Conservation (phyloP, 2,888 invertebrate genomes). For the Acanthosepion pharaonis region DNA sequence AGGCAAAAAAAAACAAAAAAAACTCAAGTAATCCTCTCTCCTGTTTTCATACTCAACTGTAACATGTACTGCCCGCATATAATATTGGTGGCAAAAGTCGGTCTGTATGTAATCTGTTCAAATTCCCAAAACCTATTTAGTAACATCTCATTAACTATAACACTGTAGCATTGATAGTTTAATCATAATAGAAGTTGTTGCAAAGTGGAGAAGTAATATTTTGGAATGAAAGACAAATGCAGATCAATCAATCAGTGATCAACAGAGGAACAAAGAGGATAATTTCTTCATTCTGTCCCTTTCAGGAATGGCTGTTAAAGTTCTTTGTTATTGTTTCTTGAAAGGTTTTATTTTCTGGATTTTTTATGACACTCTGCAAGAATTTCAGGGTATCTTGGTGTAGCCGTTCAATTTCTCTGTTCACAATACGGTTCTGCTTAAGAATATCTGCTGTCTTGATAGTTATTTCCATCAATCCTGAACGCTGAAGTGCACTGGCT, state of each 20-base stretch:
- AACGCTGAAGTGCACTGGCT: conserved; percentile 60
- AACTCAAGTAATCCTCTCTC: no score
- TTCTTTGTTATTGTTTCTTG: conserved; percentile 34
- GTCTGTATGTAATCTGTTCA: neutral
- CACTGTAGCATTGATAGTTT: no score
- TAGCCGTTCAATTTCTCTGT: conserved; percentile 79
- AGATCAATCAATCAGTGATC: neutral
- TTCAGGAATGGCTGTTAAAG: conserved; percentile 13
- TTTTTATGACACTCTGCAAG: conserved; percentile 79
- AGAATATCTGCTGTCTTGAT: conserved; percentile 80
- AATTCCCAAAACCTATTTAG: neutral
- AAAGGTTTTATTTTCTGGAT: conserved; percentile 70
- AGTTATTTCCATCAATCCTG: conserved; percentile 79
- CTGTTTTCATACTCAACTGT: no score
- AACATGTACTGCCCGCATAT: no score
- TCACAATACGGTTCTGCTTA: conserved; percentile 80
- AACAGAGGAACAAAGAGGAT: neutral
- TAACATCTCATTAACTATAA: no score
- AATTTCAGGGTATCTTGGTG: conserved; percentile 81
- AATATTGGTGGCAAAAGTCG: no score
- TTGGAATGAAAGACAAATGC: neutral
- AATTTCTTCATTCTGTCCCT: neutral
- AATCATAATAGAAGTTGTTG: neutral
- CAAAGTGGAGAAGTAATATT: neutral
- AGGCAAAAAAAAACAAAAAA: no score